Evolutionary conservation across 2,113 vertebrate genomes (phyloP), one percentile per base, ranked within the genome.

Genomic region (Microtus ochrogaster): DNA sequence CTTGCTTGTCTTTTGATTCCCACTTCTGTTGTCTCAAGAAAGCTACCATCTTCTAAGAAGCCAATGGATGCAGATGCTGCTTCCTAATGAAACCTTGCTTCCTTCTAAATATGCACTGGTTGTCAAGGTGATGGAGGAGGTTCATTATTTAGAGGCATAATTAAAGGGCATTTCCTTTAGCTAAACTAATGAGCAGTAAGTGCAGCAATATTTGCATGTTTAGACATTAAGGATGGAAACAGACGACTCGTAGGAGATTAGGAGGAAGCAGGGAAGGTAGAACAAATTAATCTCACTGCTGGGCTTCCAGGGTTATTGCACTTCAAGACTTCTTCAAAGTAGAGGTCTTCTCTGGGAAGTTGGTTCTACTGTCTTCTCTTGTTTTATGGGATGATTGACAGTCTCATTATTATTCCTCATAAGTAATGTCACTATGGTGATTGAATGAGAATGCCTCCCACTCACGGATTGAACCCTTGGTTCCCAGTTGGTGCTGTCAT

Each of bases 91-190:
- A 92, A 47, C 49, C 94, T 94, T 82, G 90, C 90, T 94, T 94
- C 61, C 89, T 94, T 89, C 89, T 94, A 97, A 97, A 95, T 92
- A 95, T 95, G 94, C 41, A 47, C 91, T 72, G 96, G 97, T 96
- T 97, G 97, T 97, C 97, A 97, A 97, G 94, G 97, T 97, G 97
- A 98, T 97, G 92, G 96, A 97, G 95, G 93, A 97, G 92, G 94
- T 95, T 97, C 97, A 97, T 97, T 98, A 97, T 92, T 95, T 96
- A 97, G 96, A 97, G 82, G 94, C 92, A 94, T 97, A 97, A 98
- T 97, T 97, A 98, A 98, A 97, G 97, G 97, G 93, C 94, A 97
- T 82, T 97, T 97, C 76, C 97, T 97, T 97, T 96, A 97, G 95
- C 95, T 97, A 96, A 96, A 98, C 92, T 97, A 97, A 97, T 94